A percentile compares a stretch with the other conserved stretches of the same genome.
Evolutionary conservation across 2,113 vertebrate genomes (phyloP).

Genomic region (Anguilla rostrata): DNA sequence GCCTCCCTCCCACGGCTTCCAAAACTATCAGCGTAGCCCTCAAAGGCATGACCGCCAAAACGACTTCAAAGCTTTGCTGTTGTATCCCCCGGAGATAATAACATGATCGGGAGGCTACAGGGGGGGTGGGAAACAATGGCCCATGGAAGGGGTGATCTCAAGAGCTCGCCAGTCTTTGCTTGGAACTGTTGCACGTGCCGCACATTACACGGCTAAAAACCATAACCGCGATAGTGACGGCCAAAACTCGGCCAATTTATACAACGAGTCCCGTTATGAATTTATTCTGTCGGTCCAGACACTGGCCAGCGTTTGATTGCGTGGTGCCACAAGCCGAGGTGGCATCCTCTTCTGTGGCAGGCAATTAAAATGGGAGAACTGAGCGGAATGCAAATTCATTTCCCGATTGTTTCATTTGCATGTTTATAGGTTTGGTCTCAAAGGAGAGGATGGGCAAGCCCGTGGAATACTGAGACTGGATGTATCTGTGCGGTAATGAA

Average conservation of each 20-base stretch:
- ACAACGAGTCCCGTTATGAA: not conserved
- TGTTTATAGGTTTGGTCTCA: conserved; percentile 23
- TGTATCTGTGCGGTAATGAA: conserved; percentile 2
- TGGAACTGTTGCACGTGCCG: not conserved
- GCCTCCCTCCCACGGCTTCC: not conserved
- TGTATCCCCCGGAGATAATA: not conserved
- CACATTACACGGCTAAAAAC: not conserved
- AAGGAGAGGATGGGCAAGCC: not conserved
- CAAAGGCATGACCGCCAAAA: not conserved
- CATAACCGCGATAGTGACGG: not conserved
- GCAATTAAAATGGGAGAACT: conserved; percentile 30
- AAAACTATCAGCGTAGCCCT: not conserved
- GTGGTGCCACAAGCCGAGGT: not conserved
- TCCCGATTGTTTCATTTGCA: conserved; percentile 16
- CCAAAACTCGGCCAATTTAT: not conserved
- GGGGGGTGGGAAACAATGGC: too few relatives aligned
- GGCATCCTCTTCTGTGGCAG: conserved; percentile 8
- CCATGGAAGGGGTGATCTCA: not conserved
- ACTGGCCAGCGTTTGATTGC: not conserved
- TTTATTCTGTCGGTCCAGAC: not conserved
- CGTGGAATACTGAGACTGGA: not conserved
- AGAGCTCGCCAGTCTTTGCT: not conserved
- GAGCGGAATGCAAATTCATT: not conserved
- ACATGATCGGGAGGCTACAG: too few relatives aligned
- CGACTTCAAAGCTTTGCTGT: not conserved